phyloP scores from a whole-genome alignment of 1,140 invertebrate species.

The Orchestia grillus region DNA sequence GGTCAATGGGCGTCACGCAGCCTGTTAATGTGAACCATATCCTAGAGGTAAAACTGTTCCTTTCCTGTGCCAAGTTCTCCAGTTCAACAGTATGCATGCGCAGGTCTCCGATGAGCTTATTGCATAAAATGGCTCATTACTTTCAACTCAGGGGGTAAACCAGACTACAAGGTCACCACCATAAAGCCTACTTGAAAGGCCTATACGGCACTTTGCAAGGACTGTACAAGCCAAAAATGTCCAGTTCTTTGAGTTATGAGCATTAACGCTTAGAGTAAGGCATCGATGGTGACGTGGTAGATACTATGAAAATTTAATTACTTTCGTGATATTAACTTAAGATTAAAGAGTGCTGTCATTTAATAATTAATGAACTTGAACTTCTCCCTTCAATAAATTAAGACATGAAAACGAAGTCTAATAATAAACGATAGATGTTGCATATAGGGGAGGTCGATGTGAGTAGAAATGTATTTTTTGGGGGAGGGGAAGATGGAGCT shows the following conservation, averaged over 20 bases:
- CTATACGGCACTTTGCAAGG: not conserved
- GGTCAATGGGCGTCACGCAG: not conserved
- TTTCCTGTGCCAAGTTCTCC: not conserved
- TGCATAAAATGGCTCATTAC: not conserved
- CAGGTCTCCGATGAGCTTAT: not conserved
- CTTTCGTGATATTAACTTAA: not conserved
- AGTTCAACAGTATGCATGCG: not conserved
- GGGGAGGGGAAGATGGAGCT: not conserved
- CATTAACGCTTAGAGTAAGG: not conserved
- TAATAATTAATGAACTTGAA: not conserved
- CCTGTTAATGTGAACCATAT: not conserved
- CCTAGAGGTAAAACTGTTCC: not conserved
- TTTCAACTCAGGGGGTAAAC: not conserved
- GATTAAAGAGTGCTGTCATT: not conserved
- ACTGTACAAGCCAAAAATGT: not conserved
- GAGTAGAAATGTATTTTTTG: not conserved
- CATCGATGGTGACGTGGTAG: not conserved
- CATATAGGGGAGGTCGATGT: not conserved
- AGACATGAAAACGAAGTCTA: not conserved
- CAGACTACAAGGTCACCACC: not conserved
- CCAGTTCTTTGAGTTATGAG: too few species aligned
- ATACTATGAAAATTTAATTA: not conserved
- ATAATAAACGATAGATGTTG: not conserved
- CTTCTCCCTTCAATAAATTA: not conserved
- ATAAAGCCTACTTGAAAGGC: not conserved